These are phyloP conservation scores for Athalia rosae DNA, from an alignment of 2,888 invertebrate species.

Conservation along the genomic window DNA sequence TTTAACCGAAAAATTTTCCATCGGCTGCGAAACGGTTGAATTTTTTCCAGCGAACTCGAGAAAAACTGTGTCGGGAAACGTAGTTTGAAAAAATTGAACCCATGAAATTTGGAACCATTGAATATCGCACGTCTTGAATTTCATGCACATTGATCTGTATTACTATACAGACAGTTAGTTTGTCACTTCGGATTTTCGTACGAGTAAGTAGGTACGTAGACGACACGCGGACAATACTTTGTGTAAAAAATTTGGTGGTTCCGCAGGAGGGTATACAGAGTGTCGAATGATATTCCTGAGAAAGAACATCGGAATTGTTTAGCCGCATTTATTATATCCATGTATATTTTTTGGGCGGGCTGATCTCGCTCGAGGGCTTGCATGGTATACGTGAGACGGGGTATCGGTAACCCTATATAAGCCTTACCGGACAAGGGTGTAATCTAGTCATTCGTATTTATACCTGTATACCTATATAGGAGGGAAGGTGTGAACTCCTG, in stretches of 20 bases:
- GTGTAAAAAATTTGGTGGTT: background rate
- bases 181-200: too few species aligned
- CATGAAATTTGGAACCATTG: too few species aligned
- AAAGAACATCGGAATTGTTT: slow-evolving; percentile 8
- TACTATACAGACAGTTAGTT: too few species aligned
- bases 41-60: too few species aligned
- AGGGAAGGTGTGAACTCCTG: slow-evolving; percentile 41
- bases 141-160: too few species aligned
- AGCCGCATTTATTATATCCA: background rate
- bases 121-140: too few species aligned
- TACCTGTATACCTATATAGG: background rate
- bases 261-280: background rate
- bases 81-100: too few species aligned
- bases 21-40: too few species aligned
- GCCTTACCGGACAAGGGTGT: slow-evolving; percentile 23
- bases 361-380: slow-evolving; percentile 3
- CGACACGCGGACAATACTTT: background rate
- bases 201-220: background rate
- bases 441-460: slow-evolving; percentile 9
- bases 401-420: slow-evolving; percentile 13
- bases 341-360: slow-evolving; percentile 5
- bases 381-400: too few species aligned
- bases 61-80: too few species aligned
- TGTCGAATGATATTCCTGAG: slow-evolving; percentile 41
- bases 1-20: too few species aligned